Percentiles rank a stretch among this genome's conserved stretches.
Evolutionary conservation across 2,888 invertebrate genomes (phyloP).

Genomic region (Chaetogeoica ovagalla): DNA sequence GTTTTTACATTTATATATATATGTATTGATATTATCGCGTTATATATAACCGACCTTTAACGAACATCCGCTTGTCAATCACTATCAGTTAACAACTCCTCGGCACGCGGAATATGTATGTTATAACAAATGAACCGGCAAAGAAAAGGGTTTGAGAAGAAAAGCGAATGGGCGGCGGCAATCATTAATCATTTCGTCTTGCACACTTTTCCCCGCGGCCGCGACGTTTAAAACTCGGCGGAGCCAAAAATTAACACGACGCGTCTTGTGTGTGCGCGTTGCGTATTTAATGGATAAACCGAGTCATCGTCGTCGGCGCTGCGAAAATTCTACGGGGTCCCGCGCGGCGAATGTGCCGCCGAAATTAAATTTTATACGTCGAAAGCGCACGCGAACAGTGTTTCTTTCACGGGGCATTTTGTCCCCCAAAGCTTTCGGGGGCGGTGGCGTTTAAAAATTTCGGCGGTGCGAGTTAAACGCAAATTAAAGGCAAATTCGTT

Average conservation of each 20-base stretch:
- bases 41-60: slow-evolving; percentile 29
- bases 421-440: background rate
- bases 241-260: slow-evolving; percentile 19
- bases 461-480: no score
- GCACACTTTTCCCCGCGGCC: background rate
- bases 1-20: no score
- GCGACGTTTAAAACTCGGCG: slow-evolving; percentile 5
- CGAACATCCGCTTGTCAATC: slow-evolving; percentile 52
- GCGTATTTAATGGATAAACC: slow-evolving; percentile 11
- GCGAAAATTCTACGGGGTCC: no score
- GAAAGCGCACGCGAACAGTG: background rate
- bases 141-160: slow-evolving; percentile 36
- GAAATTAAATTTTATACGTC: background rate
- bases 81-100: slow-evolving; percentile 45
- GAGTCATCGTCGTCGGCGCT: background rate
- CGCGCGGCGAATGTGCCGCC: background rate
- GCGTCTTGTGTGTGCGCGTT: background rate
- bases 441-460: no score
- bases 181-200: slow-evolving; percentile 46
- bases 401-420: background rate
- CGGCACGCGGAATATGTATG: slow-evolving; percentile 21
- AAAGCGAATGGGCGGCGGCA: slow-evolving; percentile 20
- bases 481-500: no score
- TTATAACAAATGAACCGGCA: slow-evolving; percentile 47
- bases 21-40: background rate